These are phyloP conservation scores for Miopithecus talapoin DNA, from an alignment of 2,797 vertebrate species.

Conservation along the genomic window DNA sequence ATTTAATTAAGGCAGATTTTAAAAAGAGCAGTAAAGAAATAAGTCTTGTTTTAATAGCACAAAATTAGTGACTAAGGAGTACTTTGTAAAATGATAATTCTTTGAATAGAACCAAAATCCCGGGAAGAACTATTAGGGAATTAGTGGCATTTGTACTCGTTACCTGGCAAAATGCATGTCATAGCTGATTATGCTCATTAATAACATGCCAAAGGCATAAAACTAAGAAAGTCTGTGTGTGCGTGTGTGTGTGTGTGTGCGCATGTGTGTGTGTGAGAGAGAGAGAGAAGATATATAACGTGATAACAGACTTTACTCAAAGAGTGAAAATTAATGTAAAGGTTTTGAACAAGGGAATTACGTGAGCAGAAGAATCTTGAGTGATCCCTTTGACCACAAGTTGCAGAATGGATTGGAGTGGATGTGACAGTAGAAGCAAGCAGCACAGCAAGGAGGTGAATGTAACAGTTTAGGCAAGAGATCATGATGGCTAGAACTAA, in stretches of 20 bases:
- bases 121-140: conserved; percentile 3
- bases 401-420: neutral
- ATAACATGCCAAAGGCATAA: conserved; percentile 38
- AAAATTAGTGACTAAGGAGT: conserved; percentile 37
- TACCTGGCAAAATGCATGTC: neutral
- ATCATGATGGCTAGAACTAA: neutral
- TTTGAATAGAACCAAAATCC: neutral
- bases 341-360: neutral
- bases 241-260: neutral
- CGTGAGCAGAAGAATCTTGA: neutral
- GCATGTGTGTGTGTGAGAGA: neutral
- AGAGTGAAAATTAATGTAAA: neutral
- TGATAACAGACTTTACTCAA: neutral
- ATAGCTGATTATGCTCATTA: conserved; percentile 59
- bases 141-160: conserved; percentile 37
- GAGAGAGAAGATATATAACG: neutral
- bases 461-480: neutral
- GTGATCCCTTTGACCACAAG: neutral
- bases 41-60: neutral
- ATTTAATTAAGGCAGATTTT: neutral
- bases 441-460: neutral
- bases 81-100: conserved; percentile 57
- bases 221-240: neutral
- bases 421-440: neutral
- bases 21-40: conserved; percentile 25